Base-by-base conservation (phyloP, 2,888 invertebrate species). In the Priocnemis perturbator region DNA sequence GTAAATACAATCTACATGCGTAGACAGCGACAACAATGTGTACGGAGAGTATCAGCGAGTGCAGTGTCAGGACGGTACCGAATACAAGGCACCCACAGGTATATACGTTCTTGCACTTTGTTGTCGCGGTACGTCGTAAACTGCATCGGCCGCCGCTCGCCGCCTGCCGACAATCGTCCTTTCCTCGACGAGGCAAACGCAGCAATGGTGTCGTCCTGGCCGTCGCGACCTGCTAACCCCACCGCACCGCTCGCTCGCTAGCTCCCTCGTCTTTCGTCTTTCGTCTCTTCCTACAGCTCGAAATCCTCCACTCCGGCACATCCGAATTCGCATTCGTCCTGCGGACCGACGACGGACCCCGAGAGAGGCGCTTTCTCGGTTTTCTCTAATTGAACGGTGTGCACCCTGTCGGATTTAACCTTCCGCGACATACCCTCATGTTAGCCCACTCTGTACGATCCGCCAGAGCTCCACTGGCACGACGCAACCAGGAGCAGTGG, bases 341-440 rank as follows among this genome's bases (percentile, higher is more conserved):
- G 21, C 48, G 45, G 1, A 20, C 37, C 17, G 5, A 9, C 15
- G 3, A 15, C 23, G 30, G 4, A 17, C 52, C n/a, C 59, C 52
- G 57, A 60, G 61, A 64, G 58, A 70, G 76, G 69, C 70, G 71
- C 77, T 82, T 76, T 74, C 78, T 73, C 71, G 72, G 74, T 77
- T 77, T 75, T 75, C 73, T 78, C 71, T 79, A 84, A 83, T 84
- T 84, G 82, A 84, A 81, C 76, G 64, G 58, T 69, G 69, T 73
- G 65, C 62, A 59, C 66, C 72, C 69, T 55, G 57, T 30, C n/a
- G 65, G 62, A 71, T 80, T 77, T 77, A 68, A 70, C 47, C 53
- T 62, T 55, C 26, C 7, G 15, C n/a, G 17, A 47, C 30, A 11
- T 11, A 26, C 4, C 37, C 60, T 69, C 30, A 20, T 52, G 26